A percentile compares a stretch with the other conserved stretches of the same genome.
These are phyloP conservation scores for Pristiophorus japonicus DNA, from an alignment of 2,113 vertebrate genomes.

Conservation along the genomic window DNA sequence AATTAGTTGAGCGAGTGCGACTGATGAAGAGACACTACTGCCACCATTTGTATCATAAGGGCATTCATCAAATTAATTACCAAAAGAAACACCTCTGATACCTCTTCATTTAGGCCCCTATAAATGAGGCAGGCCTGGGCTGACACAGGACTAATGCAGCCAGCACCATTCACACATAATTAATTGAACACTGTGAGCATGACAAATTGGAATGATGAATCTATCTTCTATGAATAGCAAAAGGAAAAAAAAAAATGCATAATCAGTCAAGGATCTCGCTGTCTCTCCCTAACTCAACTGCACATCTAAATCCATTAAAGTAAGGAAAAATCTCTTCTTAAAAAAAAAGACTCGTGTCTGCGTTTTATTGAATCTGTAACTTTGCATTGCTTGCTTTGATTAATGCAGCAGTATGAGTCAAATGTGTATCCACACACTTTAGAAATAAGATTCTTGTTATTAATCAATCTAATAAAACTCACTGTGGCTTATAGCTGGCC, in stretches of 20 bases:
- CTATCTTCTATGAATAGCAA: constrained; percentile 95
- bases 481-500: neutral
- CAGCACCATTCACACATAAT: constrained; percentile 80
- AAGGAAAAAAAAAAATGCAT: constrained; percentile 79
- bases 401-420: neutral
- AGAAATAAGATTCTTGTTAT: constrained; percentile 7
- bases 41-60: constrained; percentile 63
- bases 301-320: constrained; percentile 81
- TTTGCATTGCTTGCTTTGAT: constrained; percentile 23
- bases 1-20: constrained; percentile 69
- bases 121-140: constrained; percentile 90
- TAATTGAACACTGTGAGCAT: constrained; percentile 96
- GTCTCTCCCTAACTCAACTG: constrained; percentile 70
- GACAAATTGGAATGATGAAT: constrained; percentile 99
- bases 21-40: constrained; percentile 74
- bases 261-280: constrained; percentile 98
- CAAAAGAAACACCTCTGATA: constrained; percentile 82
- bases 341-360: constrained; percentile 37
- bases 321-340: constrained; percentile 59
- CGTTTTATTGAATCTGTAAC: constrained; percentile 39
- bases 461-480: constrained; percentile 29
- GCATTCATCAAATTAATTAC: constrained; percentile 99
- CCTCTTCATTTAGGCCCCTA: constrained; percentile 90
- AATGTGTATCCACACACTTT: constrained; percentile 25
- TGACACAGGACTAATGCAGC: constrained; percentile 82